Base-by-base conservation (phyloP, 1,140 invertebrate genomes). In the Micrasema longulum region DNA sequence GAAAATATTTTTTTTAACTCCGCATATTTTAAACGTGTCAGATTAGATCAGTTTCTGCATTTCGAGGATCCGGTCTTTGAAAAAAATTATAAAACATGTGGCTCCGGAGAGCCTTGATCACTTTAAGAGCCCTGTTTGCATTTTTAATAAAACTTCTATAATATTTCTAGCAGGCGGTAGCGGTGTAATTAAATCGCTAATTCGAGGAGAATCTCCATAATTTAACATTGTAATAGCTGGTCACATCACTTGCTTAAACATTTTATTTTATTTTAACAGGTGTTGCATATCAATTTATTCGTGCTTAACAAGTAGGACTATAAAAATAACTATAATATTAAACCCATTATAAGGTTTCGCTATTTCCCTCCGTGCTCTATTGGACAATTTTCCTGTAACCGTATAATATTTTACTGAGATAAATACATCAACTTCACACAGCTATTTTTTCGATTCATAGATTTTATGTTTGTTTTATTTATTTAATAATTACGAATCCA, bases 141-240 rank as follows among this genome's bases (percentile, higher is more conserved):
- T 41, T 9, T 60, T 18, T 38, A 60, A 38, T 60, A 38, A 16
- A 60, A 31, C 55, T 20, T 18, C 3, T 22, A 10, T 20, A 60
- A 38, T 38, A 14, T 14, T 38, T 41, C 55, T 60, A 31, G 5
- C 31, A 38, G 35, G n/a, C 35, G 36, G 35, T 60, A 38, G 38
- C 12, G 55, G 36, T 38, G 55, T 60, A 60, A 60, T 60, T 60
- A 36, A 18, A 60, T 41, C 31, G 31, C 55, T 41, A 38, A 60
- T 60, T 60, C 18, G 55, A 60, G 55, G 38, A 60, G 31, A 60
- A 60, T 60, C 55, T 60, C 55, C 55, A 60, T 60, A 60, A 60
- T 38, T 60, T 38, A 60, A 60, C 35, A 38, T 20, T 60, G 55
- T 60, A 60, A 38, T 16, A 36, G 55, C 20, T 41, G 35, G 55